Evolutionary conservation across 1,140 invertebrate species (phyloP), one percentile per base, ranked within the genome.

Genomic region (Sycobia sp.): DNA sequence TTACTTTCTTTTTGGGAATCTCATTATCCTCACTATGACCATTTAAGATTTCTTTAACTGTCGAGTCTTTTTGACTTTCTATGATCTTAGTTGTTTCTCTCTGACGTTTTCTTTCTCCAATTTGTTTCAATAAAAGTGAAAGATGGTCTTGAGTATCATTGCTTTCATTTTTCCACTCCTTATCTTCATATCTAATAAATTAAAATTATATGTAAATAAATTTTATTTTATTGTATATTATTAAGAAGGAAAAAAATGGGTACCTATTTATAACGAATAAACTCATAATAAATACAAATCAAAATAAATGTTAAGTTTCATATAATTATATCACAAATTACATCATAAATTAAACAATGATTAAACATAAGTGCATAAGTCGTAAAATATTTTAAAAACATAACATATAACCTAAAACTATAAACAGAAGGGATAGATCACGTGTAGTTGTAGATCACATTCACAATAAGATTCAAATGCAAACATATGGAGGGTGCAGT

Each of bases 61-160:
- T 61, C 41, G 16, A 20, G 11, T 32, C 11, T 32, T 7, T 32
- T 32, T 7, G 5, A 7, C 11, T 11, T 32, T 32, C 11, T 32
- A 7, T 32, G 4, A 7, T 4, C 11, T 32, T 11, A 32, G 5
- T 32, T 56, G 67, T 58, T 62, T 63, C 61, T 29, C 65, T 74
- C 62, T 79, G 38, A 71, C 77, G 79, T 68, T 83, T 85, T 61
- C 84, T 77, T 69, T 85, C 79, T 73, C 84, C 84, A 58, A 86
- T 86, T 74, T 79, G 84, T 74, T 86, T 79, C 54, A 87, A 79
- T 20, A 89, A 72, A 56, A 82, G 83, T 67, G 85, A 77, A 18
- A 89, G 73, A 73, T 87, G 84, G 69, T 82, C 73, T 53, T 82
- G 78, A 78, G 87, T 83, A 61, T 80, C 78, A 38, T 76, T 62